A percentile compares a stretch with the other conserved stretches of the same genome.
These are phyloP conservation scores for Sorex fumeus DNA, from an alignment of 2,113 vertebrate genomes.

Conservation along the genomic window DNA sequence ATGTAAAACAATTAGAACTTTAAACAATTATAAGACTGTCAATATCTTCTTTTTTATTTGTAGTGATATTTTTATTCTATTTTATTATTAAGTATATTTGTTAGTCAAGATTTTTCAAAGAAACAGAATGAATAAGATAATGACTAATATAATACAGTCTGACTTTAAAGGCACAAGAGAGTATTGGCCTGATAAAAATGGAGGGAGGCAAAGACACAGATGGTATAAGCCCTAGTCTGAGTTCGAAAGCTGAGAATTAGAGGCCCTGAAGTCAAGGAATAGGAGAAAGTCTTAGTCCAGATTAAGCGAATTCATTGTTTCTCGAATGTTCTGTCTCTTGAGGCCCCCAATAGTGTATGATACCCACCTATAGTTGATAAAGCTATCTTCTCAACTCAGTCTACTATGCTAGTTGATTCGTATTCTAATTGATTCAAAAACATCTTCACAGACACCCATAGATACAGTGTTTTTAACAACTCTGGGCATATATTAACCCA, in stretches of 20 bases:
- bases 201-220: neutral
- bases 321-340: neutral
- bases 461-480: neutral
- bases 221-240: neutral
- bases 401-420: neutral
- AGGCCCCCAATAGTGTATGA: neutral
- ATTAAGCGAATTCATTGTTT: neutral
- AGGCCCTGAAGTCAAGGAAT: too few species aligned
- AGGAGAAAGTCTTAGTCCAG: neutral
- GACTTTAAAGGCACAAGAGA: neutral
- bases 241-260: neutral
- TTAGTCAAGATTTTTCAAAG: neutral
- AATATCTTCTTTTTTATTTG: neutral
- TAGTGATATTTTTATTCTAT: conserved; percentile 5
- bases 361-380: neutral
- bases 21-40: neutral
- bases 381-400: neutral
- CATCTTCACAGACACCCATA: neutral
- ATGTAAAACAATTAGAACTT: neutral
- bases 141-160: neutral
- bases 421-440: neutral
- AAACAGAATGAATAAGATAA: neutral
- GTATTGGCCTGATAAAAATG: too few species aligned
- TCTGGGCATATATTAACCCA: neutral
- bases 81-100: neutral